Percentiles rank a stretch among this genome's conserved stretches.
These are phyloP conservation scores for Oscheius sp. DNA, from an alignment of 2,888 invertebrate genomes.

Conservation along the genomic window DNA sequence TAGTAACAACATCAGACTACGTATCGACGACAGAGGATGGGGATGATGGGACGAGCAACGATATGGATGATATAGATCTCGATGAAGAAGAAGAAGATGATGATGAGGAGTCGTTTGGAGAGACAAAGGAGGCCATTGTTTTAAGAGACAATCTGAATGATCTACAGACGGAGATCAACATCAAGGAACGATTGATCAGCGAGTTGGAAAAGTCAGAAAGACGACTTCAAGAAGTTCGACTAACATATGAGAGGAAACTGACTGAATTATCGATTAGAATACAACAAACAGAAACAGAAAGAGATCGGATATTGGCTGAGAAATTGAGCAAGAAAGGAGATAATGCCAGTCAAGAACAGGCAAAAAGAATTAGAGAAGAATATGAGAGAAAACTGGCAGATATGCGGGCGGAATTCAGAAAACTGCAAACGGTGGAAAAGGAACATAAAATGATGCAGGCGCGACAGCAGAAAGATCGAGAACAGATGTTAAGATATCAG, in stretches of 20 bases:
- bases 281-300: slow-evolving; percentile 56
- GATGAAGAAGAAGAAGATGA: slow-evolving; percentile 39
- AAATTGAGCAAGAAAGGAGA: slow-evolving; percentile 31
- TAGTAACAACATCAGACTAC: slow-evolving; percentile 48
- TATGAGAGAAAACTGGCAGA: slow-evolving; percentile 85
- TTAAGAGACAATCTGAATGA: slow-evolving; percentile 83
- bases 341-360: slow-evolving; percentile 41
- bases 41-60: slow-evolving; percentile 64
- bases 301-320: slow-evolving; percentile 56
- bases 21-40: slow-evolving; percentile 34
- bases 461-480: slow-evolving; percentile 45
- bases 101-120: slow-evolving; percentile 74
- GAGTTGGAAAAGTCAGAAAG: slow-evolving; percentile 89
- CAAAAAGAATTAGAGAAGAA: slow-evolving; percentile 79
- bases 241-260: slow-evolving; percentile 58
- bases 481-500: slow-evolving; percentile 42
- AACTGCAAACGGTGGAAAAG: slow-evolving; percentile 85
- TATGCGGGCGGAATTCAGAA: slow-evolving; percentile 86
- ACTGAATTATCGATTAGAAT: slow-evolving; percentile 52
- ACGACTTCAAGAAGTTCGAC: slow-evolving; percentile 78
- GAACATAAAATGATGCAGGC: slow-evolving; percentile 85
- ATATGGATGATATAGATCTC: slow-evolving; percentile 43
- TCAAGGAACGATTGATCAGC: slow-evolving; percentile 89
- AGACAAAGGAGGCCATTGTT: slow-evolving; percentile 74
- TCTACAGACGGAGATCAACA: slow-evolving; percentile 89